Evolutionary conservation across 53 echinoderm and acorn worm genomes (phyloP), one percentile per base, ranked within the genome.

Genomic region (Holothuria scabra): DNA sequence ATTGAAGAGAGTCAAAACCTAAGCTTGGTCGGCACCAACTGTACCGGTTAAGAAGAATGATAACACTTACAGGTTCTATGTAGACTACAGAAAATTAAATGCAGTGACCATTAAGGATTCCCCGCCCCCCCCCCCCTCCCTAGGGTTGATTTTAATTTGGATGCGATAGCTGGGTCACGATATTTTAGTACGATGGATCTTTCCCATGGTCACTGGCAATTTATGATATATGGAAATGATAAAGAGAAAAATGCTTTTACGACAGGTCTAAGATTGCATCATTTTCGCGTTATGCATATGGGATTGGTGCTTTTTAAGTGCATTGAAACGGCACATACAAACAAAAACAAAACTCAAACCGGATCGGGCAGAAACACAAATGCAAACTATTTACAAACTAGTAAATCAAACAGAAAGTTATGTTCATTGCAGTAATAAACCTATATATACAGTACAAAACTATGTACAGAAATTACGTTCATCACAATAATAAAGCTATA

Each of bases 211-310:
- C 92, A 95, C 41, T 92, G 92, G 95, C 95, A 95, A 59, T 85
- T 95, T 0, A 86, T 66, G 0, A 89, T 89, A 49, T 29, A 89
- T 28, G 76, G 76, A 5, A 59, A 31, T 10, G 95, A 90, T 46
- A 66, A 38, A 16, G 83, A 89, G 33, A 92, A 95, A 56, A 92
- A 89, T 19, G 92, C 92, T 0, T 90, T 94, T 67, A 89, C 66
- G 2, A 91, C 91, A 11, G 88, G 91, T 0, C 26, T 68, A 48
- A 87, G 72, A 19, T 60, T 94, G 0, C 91, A 83, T 34, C 89
- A 94, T 21, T 91, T 93, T 81, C 88, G 83, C 56, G 91, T 94
- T 26, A 94, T 94, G 94, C 87, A 89, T 0, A 89, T 94, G 91
- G 94, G 94, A n/a, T 65, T 94, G 29, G n/a, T n/a, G n/a, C n/a